Evolutionary conservation across 2,797 vertebrate genomes (phyloP), one percentile per base, ranked within the genome.

Genomic region (Eutrigla gurnardus): DNA sequence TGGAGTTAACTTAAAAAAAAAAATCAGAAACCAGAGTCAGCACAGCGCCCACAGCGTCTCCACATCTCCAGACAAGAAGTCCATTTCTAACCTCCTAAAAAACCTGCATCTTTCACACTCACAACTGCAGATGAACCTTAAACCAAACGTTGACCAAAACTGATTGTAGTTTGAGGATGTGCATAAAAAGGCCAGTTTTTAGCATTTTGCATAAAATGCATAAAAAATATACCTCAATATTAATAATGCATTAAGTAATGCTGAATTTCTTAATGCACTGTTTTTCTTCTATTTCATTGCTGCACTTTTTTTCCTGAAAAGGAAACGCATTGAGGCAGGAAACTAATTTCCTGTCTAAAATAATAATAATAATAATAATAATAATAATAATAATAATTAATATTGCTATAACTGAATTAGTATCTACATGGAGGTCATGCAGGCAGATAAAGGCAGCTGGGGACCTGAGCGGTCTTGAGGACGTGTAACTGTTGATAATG

Each of bases 1-100:
- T 73, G 66, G 39, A 77, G 75, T 79, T 62, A 61, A 65, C 43
- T 71, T 68, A 40, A 72, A 65, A 71, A 66, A 63, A 59, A 17
- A 40, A 25, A 25, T 25, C n/a, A 66, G 13, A 77, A 68, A 76
- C 49, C 62, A 71, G 59, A 81, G 66, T 60, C 55, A 73, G 36
- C 43, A 52, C 37, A 55, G 61, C 39, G 46, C 57, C 42, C 42
- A 45, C 37, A 53, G 12, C 4, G 1, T 59, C 59, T 70, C 57
- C 53, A 54, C 8, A 58, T 65, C 37, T 58, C 50, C 61, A 60
- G 52, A 69, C 8, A 3, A 59, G 58, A 77, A 64, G 42, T 70
- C 52, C 25, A 50, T 60, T 40, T 70, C 47, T 47, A 49, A 78
- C 58, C 35, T 70, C 67, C 13, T 0, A 53, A 71, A 63, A 62